Base-by-base conservation (phyloP, 2,113 vertebrate species). In the Formicarius rufipectus region DNA sequence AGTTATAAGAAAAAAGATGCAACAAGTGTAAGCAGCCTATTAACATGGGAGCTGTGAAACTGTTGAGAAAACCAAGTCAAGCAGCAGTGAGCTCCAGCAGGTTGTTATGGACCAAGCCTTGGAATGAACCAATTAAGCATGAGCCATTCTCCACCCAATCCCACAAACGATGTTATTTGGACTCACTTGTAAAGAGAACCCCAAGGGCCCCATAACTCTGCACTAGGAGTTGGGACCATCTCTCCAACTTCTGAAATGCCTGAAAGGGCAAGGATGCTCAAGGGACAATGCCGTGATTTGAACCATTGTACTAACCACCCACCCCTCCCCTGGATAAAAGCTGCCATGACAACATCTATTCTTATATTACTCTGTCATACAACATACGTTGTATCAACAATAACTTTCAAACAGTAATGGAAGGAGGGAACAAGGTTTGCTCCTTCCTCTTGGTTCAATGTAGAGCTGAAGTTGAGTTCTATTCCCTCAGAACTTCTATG, bases 51-150 rank as follows among this genome's bases (percentile, higher is more conserved):
- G 30, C 42, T 74, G 20, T 47, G 39, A 83, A 68, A 11, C 30
- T 53, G 37, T 31, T 44, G 31, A 82, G n/a, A 74, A 83, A 42
- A 52, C 22, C 30, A 40, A 68, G 37, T 64, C 7, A 77, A 63
- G 17, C 31, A 87, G 49, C 14, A 45, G 12, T 42, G 23, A 78
- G 21, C 18, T 83, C 47, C 72, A 83, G 28, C 6, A 53, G 10
- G 10, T 20, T 30, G 28, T 19, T 42, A 37, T 7, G 39, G 17
- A 49, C 5, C 4, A 63, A 68, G 20, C 0, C 0, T 23, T 37
- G 44, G 28, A 89, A 81, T 5, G 42, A 47, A 9, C 11, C 37
- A 68, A 25, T 39, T 40, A 67, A 56, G 39, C 14, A n/a, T 13
- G 23, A 35, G 31, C 24, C 19, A 72, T 45, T 72, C 58, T 50